Evolutionary conservation across 37 sponge, comb jelly and placozoan species (phyloP), one percentile per base, ranked within the genome.

Genomic region (Geodia barretti): DNA sequence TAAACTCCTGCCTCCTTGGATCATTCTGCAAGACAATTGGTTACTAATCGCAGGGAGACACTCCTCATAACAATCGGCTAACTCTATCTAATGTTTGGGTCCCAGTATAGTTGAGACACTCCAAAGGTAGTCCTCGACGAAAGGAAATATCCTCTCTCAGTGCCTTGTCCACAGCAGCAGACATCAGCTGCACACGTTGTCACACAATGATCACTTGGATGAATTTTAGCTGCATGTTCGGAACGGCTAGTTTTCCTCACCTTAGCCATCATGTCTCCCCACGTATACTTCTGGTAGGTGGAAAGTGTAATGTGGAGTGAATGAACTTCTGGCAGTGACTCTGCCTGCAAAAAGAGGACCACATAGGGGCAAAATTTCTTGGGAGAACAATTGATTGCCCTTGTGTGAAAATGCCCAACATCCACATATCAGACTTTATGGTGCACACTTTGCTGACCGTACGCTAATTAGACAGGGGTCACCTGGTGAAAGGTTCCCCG

Each of bases 401-500:
- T n/a, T n/a, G n/a, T n/a, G n/a, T n/a, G n/a, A n/a, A n/a, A n/a
- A n/a, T n/a, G n/a, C n/a, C n/a, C n/a, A n/a, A n/a, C n/a, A n/a
- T n/a, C n/a, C n/a, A n/a, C n/a, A n/a, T n/a, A n/a, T n/a, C n/a
- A n/a, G n/a, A n/a, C n/a, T n/a, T n/a, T n/a, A n/a, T n/a, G n/a
- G n/a, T n/a, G n/a, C n/a, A n/a, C n/a, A n/a, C n/a, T n/a, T n/a
- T n/a, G n/a, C n/a, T n/a, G n/a, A n/a, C n/a, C n/a, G n/a, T n/a
- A n/a, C n/a, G n/a, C n/a, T n/a, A n/a, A n/a, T n/a, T n/a, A n/a
- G n/a, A n/a, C n/a, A n/a, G n/a, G 30, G 37, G 32, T 14, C 29
- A 95, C 99, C 80, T 98, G 99, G 54, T 98, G 99, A 24, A 96
- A 93, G 74, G 74, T 73, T 0, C 99, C 99, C 40, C 99, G 70